Conservation (phyloP, 2,797 vertebrate genomes). For the Rhyacichthys aspro region DNA sequence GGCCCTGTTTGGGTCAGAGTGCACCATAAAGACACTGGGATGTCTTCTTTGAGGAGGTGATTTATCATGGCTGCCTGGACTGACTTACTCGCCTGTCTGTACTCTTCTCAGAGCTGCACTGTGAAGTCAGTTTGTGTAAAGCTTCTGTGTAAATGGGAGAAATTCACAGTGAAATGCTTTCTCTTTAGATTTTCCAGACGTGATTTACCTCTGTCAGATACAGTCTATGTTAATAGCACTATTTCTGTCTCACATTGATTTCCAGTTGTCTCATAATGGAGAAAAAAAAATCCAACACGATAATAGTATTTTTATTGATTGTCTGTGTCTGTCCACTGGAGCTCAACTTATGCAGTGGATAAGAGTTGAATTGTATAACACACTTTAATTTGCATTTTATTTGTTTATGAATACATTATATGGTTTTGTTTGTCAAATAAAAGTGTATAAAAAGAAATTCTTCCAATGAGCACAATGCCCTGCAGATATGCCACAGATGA, state of each 20-base stretch:
- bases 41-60: conserved; percentile 68
- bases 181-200: conserved; percentile 12
- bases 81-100: conserved; percentile 44
- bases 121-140: conserved; percentile 30
- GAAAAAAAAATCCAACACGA: conserved; percentile 22
- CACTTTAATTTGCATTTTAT: not conserved
- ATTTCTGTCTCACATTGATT: conserved; percentile 38
- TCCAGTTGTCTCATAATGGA: conserved; percentile 28
- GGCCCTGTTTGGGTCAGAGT: conserved; percentile 62
- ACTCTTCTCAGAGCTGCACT: not conserved
- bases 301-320: conserved; percentile 38
- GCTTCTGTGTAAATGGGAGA: conserved; percentile 23
- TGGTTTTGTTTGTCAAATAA: not conserved
- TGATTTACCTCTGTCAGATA: conserved; percentile 12
- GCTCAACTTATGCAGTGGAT: conserved; percentile 1
- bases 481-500: not conserved
- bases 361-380: not conserved
- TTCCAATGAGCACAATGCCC: not conserved
- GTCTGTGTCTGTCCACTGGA: conserved; percentile 10
- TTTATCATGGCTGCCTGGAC: conserved; percentile 79
- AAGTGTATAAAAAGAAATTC: not conserved
- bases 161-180: conserved; percentile 12
- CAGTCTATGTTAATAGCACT: conserved; percentile 20
- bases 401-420: not conserved
- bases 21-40: conserved; percentile 52